Percentiles rank a stretch among this genome's conserved stretches.
Conservation (phyloP, 2,888 invertebrate species). For the Morpho deidamia region DNA sequence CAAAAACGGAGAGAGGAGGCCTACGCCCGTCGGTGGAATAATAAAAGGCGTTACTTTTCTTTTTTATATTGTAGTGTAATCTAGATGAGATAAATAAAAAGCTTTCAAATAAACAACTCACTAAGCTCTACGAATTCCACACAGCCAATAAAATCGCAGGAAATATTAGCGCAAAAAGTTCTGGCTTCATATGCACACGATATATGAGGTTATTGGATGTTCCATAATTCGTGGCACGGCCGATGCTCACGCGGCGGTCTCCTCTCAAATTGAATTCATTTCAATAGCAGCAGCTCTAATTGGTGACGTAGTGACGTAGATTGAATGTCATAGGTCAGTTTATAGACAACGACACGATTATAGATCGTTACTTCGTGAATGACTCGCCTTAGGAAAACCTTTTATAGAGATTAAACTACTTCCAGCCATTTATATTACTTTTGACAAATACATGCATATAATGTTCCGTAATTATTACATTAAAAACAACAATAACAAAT, state of each 20-base stretch:
- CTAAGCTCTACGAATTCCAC: background rate
- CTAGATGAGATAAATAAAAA: no score
- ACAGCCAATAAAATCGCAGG: background rate
- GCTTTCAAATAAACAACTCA: no score
- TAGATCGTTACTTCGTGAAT: background rate
- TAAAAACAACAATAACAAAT: no score
- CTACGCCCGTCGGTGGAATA: no score
- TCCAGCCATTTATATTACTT: no score
- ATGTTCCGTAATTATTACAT: no score
- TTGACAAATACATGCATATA: no score
- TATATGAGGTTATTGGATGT: slow-evolving; percentile 17
- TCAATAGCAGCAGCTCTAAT: slow-evolving; percentile 40
- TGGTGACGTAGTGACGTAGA: slow-evolving; percentile 37
- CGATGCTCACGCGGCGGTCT: slow-evolving; percentile 15
- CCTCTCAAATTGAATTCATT: slow-evolving; percentile 46
- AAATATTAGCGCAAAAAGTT: slow-evolving; percentile 5
- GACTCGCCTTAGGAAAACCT: background rate
- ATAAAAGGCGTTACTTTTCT: no score
- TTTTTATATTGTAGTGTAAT: no score
- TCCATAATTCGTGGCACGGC: slow-evolving; percentile 14
- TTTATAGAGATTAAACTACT: no score
- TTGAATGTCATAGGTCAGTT: slow-evolving; percentile 17
- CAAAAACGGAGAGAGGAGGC: no score
- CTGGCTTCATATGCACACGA: slow-evolving; percentile 14
- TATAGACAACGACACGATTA: slow-evolving; percentile 5